Conservation (phyloP, 2,113 vertebrate species). For the Tyto alba region DNA sequence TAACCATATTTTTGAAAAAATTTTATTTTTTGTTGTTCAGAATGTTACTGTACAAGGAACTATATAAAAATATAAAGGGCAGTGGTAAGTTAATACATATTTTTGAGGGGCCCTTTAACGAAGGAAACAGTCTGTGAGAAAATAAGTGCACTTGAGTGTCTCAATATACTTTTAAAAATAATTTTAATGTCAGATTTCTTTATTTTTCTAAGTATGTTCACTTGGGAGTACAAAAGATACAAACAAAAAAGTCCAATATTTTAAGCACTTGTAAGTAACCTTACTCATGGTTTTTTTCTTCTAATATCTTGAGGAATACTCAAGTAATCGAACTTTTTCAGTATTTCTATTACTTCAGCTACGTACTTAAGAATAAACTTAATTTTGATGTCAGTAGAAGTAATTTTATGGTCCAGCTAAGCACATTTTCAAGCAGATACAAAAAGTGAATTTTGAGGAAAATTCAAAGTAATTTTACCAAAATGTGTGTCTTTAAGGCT, state of each 20-base stretch:
- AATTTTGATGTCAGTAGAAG: neutral
- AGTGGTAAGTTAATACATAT: neutral
- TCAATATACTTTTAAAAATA: neutral
- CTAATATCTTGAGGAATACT: neutral
- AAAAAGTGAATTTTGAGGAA: neutral
- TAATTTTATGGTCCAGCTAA: neutral
- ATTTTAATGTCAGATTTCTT: neutral
- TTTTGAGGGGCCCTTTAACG: neutral
- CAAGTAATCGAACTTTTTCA: neutral
- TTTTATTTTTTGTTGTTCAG: neutral
- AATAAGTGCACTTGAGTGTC: neutral
- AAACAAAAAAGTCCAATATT: neutral
- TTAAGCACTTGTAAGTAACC: neutral
- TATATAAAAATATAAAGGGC: neutral
- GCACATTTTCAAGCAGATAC: neutral
- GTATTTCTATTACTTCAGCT: neutral
- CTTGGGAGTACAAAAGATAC: neutral
- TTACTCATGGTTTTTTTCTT: neutral
- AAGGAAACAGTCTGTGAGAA: neutral
- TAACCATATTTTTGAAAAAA: neutral
- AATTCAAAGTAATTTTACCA: neutral
- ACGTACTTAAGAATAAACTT: neutral
- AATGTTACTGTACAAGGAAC: neutral
- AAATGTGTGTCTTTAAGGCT: neutral
- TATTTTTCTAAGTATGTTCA: neutral